Evolutionary conservation across 1,140 invertebrate genomes (phyloP).

Genomic region (Apis dorsata): DNA sequence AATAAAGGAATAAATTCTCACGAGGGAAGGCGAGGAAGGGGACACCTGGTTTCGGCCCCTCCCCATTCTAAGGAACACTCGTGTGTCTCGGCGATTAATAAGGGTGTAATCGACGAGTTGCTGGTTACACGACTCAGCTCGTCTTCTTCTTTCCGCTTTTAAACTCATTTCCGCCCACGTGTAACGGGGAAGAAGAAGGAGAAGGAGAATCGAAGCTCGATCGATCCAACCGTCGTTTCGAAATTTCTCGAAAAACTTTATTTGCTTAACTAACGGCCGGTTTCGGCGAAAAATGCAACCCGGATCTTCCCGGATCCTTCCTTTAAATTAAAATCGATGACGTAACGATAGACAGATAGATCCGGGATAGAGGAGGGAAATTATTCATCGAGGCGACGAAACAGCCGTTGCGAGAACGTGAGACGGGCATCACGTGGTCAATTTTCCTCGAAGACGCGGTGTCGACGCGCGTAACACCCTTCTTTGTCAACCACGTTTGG

Average conservation of each 20-base stretch:
- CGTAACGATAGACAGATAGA: too few relatives aligned
- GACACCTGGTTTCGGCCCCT: constrained; percentile 48
- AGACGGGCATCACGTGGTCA: constrained; percentile 51
- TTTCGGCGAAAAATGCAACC: too few relatives aligned
- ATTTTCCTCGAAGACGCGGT: constrained; percentile 54
- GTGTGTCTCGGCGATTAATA: constrained; percentile 57
- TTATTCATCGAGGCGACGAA: constrained; percentile 8
- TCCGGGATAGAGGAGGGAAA: background rate
- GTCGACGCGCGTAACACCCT: constrained; percentile 55
- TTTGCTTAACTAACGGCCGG: too few relatives aligned
- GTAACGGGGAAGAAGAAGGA: constrained; percentile 10
- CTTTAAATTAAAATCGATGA: background rate
- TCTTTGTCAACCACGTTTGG: constrained; percentile 55
- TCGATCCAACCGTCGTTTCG: background rate
- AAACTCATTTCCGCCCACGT: constrained; percentile 61
- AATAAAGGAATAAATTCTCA: constrained; percentile 38
- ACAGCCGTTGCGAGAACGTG: constrained; percentile 36
- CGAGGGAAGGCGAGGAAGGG: background rate
- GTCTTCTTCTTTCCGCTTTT: constrained; percentile 4
- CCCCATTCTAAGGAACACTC: constrained; percentile 10
- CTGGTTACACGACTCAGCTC: constrained; percentile 48
- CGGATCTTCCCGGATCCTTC: too few relatives aligned
- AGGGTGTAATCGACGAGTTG: constrained; percentile 52
- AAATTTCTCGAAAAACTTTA: too few relatives aligned
- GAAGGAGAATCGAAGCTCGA: background rate